Base-by-base conservation (phyloP, 2,113 vertebrate genomes). In the Podocnemis expansa region DNA sequence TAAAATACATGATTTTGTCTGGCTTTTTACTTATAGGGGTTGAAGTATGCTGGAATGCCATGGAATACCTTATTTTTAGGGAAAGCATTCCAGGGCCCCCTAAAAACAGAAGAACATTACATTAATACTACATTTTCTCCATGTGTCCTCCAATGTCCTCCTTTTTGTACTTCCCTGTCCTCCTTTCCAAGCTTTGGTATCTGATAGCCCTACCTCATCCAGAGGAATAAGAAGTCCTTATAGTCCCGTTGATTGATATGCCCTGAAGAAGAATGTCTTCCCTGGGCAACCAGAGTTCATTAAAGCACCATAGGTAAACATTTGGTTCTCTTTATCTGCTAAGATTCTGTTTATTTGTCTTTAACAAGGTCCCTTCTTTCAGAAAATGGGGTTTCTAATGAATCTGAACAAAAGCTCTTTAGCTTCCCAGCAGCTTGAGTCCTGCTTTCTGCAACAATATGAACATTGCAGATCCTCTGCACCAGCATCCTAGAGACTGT, bases 401-500 rank as follows among this genome's bases (percentile, higher is more conserved):
- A 73, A 73, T 24, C n/a, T 41, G 22, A 24, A 73, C 38, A 73
- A 73, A 73, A 73, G 4, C 58, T 63, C 58, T 34, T 16, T 34
- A 63, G 58, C 58, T 34, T 31, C 14, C 58, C 58, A 17, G 13
- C 58, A 63, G 56, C 31, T 29, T 34, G 58, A 63, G 31, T 14
- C 58, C 58, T 90, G 70, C 90, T 95, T 79, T 84, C 79, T 70
- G 93, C 88, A 78, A 80, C 89, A 92, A 51, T 45, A 9, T 89
- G 49, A 91, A 38, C 52, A 92, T 94, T 96, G 75, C n/a, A 75
- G 90, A 60, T 27, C 8, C 31, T 27, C 29, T 60, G 29, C 25
- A 2, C 58, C 58, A 55, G 54, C 54, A 55, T 24, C 22, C 58
- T 60, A 60, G 29, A 60, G 29, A 27, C 58, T 60, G 58, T 29